phyloP scores from a whole-genome alignment of 1,140 invertebrate species.

The Neomicropteryx cornuta region DNA sequence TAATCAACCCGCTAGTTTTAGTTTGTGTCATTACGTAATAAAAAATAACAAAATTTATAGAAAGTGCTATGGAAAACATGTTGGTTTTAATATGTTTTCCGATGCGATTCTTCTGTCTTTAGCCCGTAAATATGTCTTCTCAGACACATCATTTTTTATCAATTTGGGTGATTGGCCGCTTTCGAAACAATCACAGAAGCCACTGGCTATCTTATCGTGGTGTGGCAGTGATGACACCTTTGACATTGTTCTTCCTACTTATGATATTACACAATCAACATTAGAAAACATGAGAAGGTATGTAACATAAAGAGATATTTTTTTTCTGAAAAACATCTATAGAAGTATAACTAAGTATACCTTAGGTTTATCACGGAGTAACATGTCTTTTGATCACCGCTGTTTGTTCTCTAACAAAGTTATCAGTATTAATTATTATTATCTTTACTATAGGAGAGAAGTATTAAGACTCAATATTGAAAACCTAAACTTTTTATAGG shows the following conservation, averaged over 20 bases:
- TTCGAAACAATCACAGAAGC: constrained; percentile 36
- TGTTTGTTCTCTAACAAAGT: too few species aligned
- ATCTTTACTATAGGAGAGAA: too few species aligned
- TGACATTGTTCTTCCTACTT: constrained; percentile 92
- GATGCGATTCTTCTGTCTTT: constrained; percentile 81
- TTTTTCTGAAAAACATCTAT: too few species aligned
- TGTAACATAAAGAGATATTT: constrained; percentile 10
- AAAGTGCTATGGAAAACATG: constrained; percentile 85
- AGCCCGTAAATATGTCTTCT: constrained; percentile 68
- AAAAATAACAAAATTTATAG: constrained; percentile 79
- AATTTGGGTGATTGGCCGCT: constrained; percentile 96
- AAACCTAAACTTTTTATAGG: too few species aligned
- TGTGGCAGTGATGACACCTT: constrained; percentile 75
- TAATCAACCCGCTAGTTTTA: constrained; percentile 64
- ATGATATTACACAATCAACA: constrained; percentile 87
- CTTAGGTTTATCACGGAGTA: too few species aligned
- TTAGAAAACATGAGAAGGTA: constrained; percentile 86
- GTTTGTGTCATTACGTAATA: constrained; percentile 85
- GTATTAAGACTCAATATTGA: too few species aligned
- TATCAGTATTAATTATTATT: too few species aligned
- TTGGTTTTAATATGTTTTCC: constrained; percentile 94
- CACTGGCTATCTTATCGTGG: constrained; percentile 91
- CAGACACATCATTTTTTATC: constrained; percentile 83
- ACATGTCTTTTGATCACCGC: too few species aligned
- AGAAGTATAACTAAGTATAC: too few species aligned